Conservation (phyloP, 2,113 vertebrate genomes). For the Tragelaphus buxtoni region DNA sequence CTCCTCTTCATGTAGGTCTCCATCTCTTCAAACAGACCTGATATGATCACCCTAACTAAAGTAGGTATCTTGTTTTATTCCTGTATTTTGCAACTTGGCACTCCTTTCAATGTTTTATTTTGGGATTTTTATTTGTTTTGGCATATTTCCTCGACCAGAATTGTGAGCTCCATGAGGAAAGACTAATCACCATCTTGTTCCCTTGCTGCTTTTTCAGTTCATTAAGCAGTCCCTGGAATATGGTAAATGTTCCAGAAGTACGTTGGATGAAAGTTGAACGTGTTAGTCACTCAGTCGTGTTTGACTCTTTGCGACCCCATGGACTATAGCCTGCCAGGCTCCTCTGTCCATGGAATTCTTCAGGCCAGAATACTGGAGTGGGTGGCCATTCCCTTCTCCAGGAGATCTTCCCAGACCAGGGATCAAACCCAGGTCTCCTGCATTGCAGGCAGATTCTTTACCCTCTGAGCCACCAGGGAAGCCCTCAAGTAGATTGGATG, state of each 20-base stretch:
- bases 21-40: not conserved
- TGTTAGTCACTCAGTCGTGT: not conserved
- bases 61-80: not conserved
- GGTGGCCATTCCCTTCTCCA: not conserved
- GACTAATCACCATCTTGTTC: not conserved
- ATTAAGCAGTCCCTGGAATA: not conserved
- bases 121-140: not conserved
- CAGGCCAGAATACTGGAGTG: not conserved
- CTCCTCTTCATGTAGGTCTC: not conserved
- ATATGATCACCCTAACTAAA: not conserved
- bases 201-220: not conserved
- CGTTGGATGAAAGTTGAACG: not conserved
- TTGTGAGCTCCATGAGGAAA: not conserved
- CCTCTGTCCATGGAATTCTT: not conserved
- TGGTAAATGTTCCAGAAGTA: not conserved
- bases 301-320: rapidly evolving
- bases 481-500: not conserved
- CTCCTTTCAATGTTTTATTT: not conserved
- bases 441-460: not conserved
- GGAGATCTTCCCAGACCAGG: not conserved
- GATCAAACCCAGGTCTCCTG: not conserved
- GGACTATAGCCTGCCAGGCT: not conserved
- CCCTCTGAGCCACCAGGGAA: not conserved
- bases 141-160: not conserved
- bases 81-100: rapidly evolving